Percentiles rank a stretch among this genome's conserved stretches.
Evolutionary conservation across 1,140 invertebrate species (phyloP).

Genomic region (Lysiphlebus fabarum): DNA sequence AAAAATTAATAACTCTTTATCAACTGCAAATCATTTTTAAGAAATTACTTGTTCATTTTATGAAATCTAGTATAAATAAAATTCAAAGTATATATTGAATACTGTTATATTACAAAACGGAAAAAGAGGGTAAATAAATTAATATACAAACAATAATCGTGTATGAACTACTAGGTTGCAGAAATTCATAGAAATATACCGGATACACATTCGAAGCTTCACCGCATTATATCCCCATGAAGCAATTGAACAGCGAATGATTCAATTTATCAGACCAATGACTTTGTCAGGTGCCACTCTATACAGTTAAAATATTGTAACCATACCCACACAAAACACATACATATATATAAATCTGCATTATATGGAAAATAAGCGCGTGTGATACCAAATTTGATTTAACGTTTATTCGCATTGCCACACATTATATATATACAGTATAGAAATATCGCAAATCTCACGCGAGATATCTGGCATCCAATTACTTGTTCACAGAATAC

Average conservation of each 20-base stretch:
- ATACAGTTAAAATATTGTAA: constrained; percentile 29
- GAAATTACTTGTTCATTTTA: too few relatives aligned
- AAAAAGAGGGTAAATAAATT: too few relatives aligned
- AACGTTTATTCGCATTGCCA: constrained; percentile 50
- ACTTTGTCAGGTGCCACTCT: constrained; percentile 56
- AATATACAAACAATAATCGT: too few relatives aligned
- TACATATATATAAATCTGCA: constrained; percentile 8
- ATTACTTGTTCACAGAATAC: constrained; percentile 44
- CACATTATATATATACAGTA: constrained; percentile 50
- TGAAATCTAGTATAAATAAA: too few relatives aligned
- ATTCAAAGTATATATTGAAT: too few relatives aligned
- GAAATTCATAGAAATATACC: too few relatives aligned
- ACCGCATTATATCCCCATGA: constrained; percentile 36
- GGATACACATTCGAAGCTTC: too few relatives aligned
- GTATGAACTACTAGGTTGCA: too few relatives aligned
- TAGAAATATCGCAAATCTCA: constrained; percentile 53
- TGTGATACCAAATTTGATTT: constrained; percentile 53
- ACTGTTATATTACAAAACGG: too few relatives aligned
- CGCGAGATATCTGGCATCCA: constrained; percentile 43
- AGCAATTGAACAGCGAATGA: constrained; percentile 57
- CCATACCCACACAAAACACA: neutral
- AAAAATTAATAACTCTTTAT: too few relatives aligned
- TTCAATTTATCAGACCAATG: constrained; percentile 57
- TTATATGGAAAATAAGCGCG: constrained; percentile 27
- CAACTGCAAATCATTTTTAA: too few relatives aligned